Evolutionary conservation across 2,113 vertebrate genomes (phyloP).

Genomic region (Myanophis thanlyinensis): DNA sequence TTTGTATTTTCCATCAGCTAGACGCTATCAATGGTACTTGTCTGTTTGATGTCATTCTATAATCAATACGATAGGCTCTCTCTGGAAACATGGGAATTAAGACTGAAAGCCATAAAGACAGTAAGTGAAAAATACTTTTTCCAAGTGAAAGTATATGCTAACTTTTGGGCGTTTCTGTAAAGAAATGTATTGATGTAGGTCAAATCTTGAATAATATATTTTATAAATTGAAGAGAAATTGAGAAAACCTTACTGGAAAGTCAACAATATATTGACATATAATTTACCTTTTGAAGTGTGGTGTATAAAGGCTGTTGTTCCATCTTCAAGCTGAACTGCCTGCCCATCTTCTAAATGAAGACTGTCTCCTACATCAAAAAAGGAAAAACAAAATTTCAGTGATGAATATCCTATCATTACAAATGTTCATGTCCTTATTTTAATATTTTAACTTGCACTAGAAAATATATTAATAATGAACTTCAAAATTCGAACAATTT

Average conservation of each 20-base stretch:
- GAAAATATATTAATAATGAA: conserved; percentile 25
- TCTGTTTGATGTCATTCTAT: not conserved
- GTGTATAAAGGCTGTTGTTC: conserved; percentile 95
- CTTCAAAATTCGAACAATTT: conserved; percentile 2
- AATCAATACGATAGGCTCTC: not conserved
- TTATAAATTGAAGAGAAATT: not conserved
- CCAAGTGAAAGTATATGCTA: not conserved
- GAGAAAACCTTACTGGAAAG: not conserved
- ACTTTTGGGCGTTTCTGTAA: not conserved
- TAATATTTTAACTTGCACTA: not conserved
- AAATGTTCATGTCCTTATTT: not conserved
- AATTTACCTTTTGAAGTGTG: conserved; percentile 93
- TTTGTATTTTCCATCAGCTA: not conserved
- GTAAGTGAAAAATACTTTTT: not conserved
- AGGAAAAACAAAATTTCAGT: not conserved
- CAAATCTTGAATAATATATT: not conserved
- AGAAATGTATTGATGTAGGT: not conserved
- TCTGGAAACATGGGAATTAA: not conserved
- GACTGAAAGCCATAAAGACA: not conserved
- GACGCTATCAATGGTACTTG: not conserved
- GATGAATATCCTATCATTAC: not conserved
- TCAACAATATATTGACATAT: conserved; percentile 13
- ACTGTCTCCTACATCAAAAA: conserved; percentile 81
- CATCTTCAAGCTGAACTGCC: conserved; percentile 95
- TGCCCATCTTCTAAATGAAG: conserved; percentile 95